Evolutionary conservation across 2,797 vertebrate genomes (phyloP), one percentile per base, ranked within the genome.

Genomic region (Garrulus glandarius): DNA sequence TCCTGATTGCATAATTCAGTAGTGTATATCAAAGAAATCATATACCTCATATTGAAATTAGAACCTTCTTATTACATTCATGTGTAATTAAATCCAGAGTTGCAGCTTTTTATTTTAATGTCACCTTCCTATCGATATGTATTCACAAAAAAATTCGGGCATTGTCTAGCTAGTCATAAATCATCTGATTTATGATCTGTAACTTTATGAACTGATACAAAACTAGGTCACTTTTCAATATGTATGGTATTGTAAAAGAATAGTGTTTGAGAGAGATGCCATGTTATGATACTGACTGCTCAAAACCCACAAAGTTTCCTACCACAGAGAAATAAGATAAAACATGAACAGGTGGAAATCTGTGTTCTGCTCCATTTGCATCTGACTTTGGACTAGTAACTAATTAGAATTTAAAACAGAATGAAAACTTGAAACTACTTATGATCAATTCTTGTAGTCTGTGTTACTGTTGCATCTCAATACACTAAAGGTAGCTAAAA

Each of bases 81-180:
- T 15, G 0, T 43, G 11, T 32, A 34, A 29, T 46, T 64, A 64
- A 74, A 81, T 53, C 19, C 30, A 59, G 57, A 52, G 12, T 13
- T 61, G 5, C 7, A 49, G 2, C 15, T 60, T 82, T 64, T n/a
- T 67, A 2, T 43, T 89, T 29, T 56, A 46, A 15, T 71, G 32
- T 37, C 16, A 29, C 5, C 3, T 57, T 70, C 30, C 3, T 78
- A 47, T 50, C 9, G 57, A 36, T 0, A 0, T 76, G 5, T 30
- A 36, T 41, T 79, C 50, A 50, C 16, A 80, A 57, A 56, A 5
- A 34, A 47, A 89, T 89, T 83, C 34, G 76, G 22, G 15, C 32
- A 19, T 56, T 41, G 15, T 70, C 23, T 87, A 57, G 9, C 11
- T 63, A 59, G 23, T 67, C 19, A 84, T 75, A 60, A 64, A 60